A percentile compares a stretch with the other conserved stretches of the same genome.
phyloP scores from a whole-genome alignment of 2,797 vertebrate species.

The Crax fasciolata region DNA sequence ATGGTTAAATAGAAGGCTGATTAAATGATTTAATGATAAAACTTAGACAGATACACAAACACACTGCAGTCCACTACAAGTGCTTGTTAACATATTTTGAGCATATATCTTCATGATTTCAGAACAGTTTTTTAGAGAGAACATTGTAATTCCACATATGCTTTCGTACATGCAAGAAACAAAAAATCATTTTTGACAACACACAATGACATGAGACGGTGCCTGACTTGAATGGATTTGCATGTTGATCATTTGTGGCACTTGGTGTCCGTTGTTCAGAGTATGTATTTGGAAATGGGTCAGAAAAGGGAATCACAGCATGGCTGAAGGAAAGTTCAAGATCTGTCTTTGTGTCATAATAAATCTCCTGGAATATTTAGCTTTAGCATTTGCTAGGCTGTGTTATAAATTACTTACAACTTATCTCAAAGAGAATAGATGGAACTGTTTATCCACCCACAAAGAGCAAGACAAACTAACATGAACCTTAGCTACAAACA shows the following conservation, averaged over 20 bases:
- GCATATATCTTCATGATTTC: conserved; percentile 15
- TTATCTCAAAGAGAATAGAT: neutral
- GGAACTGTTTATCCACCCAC: neutral
- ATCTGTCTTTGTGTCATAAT: neutral
- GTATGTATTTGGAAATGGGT: neutral
- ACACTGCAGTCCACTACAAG: neutral
- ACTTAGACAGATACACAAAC: neutral
- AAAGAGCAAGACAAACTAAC: neutral
- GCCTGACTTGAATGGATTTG: neutral
- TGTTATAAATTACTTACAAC: conserved; percentile 3
- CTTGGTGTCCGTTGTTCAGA: neutral
- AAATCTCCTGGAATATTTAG: neutral
- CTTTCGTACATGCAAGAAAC: neutral
- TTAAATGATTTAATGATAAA: too few relatives aligned
- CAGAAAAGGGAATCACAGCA: conserved; percentile 6
- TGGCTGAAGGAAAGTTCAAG: neutral
- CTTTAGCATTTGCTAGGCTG: conserved; percentile 5
- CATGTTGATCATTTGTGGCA: neutral
- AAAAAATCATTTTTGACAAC: neutral
- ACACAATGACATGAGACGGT: neutral
- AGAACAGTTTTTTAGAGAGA: conserved; percentile 25
- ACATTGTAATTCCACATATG: conserved; percentile 7
- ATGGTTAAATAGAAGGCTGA: neutral
- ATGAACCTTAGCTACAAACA: conserved; percentile 5
- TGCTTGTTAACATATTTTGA: conserved; percentile 1